Evolutionary conservation across 2,797 vertebrate species (phyloP).

Genomic region (Thamnophis elegans): DNA sequence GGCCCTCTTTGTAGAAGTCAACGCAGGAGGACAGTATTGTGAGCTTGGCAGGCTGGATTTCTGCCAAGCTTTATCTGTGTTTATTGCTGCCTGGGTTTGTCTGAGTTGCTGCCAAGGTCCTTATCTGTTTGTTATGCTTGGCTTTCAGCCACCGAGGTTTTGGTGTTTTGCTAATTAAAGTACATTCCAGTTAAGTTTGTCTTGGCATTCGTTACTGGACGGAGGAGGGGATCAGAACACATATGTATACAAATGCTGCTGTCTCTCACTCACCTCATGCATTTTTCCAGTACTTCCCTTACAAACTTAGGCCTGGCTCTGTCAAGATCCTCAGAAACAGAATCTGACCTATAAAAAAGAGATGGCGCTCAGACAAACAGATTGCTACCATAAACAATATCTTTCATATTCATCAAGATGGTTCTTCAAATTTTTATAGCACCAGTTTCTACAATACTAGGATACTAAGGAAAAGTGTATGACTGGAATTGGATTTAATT

Average conservation of each 20-base stretch:
- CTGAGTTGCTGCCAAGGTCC: no score
- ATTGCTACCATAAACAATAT: not conserved
- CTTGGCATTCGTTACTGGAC: no score
- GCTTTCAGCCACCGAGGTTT: no score
- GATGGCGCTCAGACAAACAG: not conserved
- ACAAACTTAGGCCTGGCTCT: slow-evolving; percentile 97
- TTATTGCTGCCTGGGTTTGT: no score
- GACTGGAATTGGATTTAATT: not conserved
- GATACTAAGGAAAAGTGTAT: not conserved
- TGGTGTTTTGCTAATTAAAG: no score
- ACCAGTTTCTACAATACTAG: not conserved
- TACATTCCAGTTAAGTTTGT: no score
- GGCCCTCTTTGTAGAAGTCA: no score
- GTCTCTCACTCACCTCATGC: slow-evolving; percentile 83
- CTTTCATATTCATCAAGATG: not conserved
- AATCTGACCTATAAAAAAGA: slow-evolving; percentile 23
- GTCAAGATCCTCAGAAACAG: slow-evolving; percentile 83
- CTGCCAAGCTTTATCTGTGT: no score
- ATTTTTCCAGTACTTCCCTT: slow-evolving; percentile 95
- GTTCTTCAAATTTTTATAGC: not conserved
- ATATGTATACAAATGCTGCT: not conserved
- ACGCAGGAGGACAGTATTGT: no score
- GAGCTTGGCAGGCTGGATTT: no score
- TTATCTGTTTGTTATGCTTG: no score
- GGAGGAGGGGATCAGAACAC: no score